Conservation (phyloP, 2,797 vertebrate genomes). For the Betta splendens region DNA sequence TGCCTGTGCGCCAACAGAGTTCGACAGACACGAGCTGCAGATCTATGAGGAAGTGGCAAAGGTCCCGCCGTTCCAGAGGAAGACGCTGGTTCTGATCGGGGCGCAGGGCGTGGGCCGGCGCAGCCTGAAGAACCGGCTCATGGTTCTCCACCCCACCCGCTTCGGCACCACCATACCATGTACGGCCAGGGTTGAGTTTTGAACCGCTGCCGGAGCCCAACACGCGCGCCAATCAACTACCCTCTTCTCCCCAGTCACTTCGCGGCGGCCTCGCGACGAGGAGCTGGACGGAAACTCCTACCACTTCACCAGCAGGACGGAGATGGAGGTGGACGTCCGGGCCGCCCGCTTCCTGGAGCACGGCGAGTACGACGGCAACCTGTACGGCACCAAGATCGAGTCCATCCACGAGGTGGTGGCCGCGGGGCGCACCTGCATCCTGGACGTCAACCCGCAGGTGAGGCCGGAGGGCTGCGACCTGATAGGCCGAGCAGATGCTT, state of each 20-base stretch:
- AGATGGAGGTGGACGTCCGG: slow-evolving; percentile 96
- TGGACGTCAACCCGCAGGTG: slow-evolving; percentile 98
- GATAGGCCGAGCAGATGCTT: no score
- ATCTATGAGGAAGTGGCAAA: slow-evolving; percentile 98
- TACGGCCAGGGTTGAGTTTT: slow-evolving; percentile 39
- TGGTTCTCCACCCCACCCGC: slow-evolving; percentile 89
- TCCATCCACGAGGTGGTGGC: slow-evolving; percentile 95
- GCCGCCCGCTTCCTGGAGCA: slow-evolving; percentile 95
- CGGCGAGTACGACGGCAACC: slow-evolving; percentile 97
- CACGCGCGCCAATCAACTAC: neutral
- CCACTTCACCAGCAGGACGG: slow-evolving; percentile 90
- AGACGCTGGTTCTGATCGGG: slow-evolving; percentile 95
- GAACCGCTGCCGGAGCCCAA: neutral
- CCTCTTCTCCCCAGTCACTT: slow-evolving; percentile 84
- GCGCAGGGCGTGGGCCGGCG: slow-evolving; percentile 97
- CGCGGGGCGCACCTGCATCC: slow-evolving; percentile 92
- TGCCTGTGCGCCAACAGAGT: slow-evolving; percentile 81
- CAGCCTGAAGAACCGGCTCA: slow-evolving; percentile 96
- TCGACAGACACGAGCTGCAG: slow-evolving; percentile 97
- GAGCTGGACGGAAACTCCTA: slow-evolving; percentile 94
- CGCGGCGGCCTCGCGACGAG: slow-evolving; percentile 91
- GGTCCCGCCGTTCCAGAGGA: slow-evolving; percentile 97
- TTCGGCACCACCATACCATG: slow-evolving; percentile 97
- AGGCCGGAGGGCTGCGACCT: neutral
- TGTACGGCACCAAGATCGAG: slow-evolving; percentile 97